phyloP scores from a whole-genome alignment of 2,113 vertebrate species.

The Rana temporaria region DNA sequence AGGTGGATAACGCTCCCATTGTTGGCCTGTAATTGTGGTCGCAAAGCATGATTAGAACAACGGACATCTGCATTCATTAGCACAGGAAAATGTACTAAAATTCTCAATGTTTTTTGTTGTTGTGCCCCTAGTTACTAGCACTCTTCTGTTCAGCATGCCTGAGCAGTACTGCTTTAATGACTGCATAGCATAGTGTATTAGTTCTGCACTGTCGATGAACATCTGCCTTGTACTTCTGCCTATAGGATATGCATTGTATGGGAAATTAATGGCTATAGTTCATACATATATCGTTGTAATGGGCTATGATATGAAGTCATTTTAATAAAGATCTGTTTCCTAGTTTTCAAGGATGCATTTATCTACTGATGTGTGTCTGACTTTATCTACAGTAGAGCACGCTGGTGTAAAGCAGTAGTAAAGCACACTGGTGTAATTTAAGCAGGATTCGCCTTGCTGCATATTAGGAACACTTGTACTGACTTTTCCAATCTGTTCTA shows the following conservation, averaged over 20 bases:
- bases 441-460: too few relatives aligned
- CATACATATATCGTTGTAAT: background rate
- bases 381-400: background rate
- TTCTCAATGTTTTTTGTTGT: constrained; percentile 4
- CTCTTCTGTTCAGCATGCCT: background rate
- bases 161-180: constrained; percentile 16
- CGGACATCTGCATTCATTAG: background rate
- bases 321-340: background rate
- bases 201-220: constrained; percentile 16
- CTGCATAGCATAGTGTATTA: constrained; percentile 28
- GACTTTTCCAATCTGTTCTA: too few relatives aligned
- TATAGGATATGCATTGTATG: background rate
- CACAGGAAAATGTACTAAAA: background rate
- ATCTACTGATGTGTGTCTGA: background rate
- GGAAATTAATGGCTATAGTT: background rate
- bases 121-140: constrained; percentile 14
- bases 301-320: background rate
- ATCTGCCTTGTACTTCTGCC: constrained; percentile 29
- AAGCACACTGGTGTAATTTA: background rate
- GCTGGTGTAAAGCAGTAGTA: background rate
- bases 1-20: background rate
- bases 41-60: background rate
- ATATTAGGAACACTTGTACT: too few relatives aligned
- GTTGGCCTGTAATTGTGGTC: background rate
- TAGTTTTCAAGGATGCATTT: background rate